Evolutionary conservation across 2,797 vertebrate species (phyloP).

Genomic region (Pangasius djambal): DNA sequence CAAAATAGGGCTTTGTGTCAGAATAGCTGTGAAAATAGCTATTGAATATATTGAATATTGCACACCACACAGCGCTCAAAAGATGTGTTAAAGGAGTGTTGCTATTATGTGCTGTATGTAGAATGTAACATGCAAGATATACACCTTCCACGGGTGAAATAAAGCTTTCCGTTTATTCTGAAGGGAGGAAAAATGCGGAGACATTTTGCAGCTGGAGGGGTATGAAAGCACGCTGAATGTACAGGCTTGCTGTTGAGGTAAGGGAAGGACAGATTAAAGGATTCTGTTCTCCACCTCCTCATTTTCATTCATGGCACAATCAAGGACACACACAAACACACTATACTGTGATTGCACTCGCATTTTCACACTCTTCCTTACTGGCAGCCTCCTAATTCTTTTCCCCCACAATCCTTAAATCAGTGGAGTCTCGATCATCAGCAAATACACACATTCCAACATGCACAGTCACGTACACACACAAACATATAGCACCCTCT

Average conservation of each 20-base stretch:
- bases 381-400: conserved; percentile 58
- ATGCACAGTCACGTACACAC: conserved; percentile 35
- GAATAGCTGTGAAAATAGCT: conserved; percentile 12
- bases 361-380: conserved; percentile 61
- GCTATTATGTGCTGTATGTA: not conserved
- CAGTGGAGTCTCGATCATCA: conserved; percentile 30
- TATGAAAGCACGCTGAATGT: not conserved
- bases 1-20: conserved; percentile 27
- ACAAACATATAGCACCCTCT: conserved; percentile 29
- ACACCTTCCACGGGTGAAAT: not conserved
- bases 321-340: conserved; percentile 65
- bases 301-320: conserved; percentile 82
- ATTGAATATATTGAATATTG: not conserved
- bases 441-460: conserved; percentile 45
- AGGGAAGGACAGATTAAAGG: conserved; percentile 52
- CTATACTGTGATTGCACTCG: conserved; percentile 53
- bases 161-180: not conserved
- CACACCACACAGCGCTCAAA: not conserved
- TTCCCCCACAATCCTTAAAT: conserved; percentile 33
- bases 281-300: conserved; percentile 61
- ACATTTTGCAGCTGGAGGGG: conserved; percentile 3
- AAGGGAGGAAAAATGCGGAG: not conserved
- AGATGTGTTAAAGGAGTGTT: not conserved
- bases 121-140: not conserved
- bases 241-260: conserved; percentile 31